These are phyloP conservation scores for Polydrusus pterygomalis DNA, from an alignment of 2,888 invertebrate genomes.

Conservation along the genomic window DNA sequence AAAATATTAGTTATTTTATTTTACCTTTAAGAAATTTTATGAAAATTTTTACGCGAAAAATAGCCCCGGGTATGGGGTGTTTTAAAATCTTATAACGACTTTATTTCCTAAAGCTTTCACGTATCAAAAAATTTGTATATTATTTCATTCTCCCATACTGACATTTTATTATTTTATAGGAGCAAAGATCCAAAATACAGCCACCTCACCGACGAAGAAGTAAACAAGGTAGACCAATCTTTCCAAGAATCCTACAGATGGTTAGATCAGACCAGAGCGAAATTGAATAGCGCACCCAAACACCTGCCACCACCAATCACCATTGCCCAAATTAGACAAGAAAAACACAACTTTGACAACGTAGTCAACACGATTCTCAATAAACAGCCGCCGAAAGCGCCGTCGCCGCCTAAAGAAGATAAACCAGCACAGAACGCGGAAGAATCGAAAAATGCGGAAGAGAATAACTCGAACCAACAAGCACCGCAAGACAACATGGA, in stretches of 20 bases:
- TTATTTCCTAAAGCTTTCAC: no score
- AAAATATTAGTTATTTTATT: no score
- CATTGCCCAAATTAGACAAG: slow-evolving; percentile 85
- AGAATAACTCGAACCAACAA: slow-evolving; percentile 50
- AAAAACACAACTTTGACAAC: slow-evolving; percentile 81
- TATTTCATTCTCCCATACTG: not conserved
- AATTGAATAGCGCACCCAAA: slow-evolving; percentile 79
- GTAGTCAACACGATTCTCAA: slow-evolving; percentile 85
- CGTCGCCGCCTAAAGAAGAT: slow-evolving; percentile 76
- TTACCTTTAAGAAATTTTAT: no score
- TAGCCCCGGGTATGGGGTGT: no score
- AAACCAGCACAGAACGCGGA: slow-evolving; percentile 62
- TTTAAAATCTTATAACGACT: no score
- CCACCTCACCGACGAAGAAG: slow-evolving; percentile 88
- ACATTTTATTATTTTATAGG: slow-evolving; percentile 67
- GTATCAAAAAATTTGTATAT: no score
- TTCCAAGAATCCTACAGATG: slow-evolving; percentile 85
- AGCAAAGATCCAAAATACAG: slow-evolving; percentile 83
- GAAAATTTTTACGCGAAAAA: no score
- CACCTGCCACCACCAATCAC: slow-evolving; percentile 86
- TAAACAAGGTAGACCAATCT: slow-evolving; percentile 83
- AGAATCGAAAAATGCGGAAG: slow-evolving; percentile 51
- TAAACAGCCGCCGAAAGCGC: slow-evolving; percentile 92
- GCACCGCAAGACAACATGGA: slow-evolving; percentile 62
- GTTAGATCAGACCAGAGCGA: slow-evolving; percentile 85